Base-by-base conservation (phyloP, 2,888 invertebrate genomes). In the Cylindroiulus punctatus region DNA sequence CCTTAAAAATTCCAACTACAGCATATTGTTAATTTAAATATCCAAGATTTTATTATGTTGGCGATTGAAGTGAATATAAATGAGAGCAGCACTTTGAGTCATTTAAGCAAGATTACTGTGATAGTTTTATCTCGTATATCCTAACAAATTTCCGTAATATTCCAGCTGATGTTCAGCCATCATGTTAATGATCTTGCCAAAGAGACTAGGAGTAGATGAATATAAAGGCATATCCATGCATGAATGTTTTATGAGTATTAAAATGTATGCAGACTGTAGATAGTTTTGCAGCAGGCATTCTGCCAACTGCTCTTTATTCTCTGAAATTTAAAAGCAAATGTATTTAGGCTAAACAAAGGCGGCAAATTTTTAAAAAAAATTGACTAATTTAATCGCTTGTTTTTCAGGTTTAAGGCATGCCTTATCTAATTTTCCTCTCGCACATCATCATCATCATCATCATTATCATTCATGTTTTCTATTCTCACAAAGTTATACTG, bases 91-190 rank as follows among this genome's bases (percentile, higher is more conserved):
- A 8, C 12, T 65, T 26, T 26, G 26, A 65, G 65, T 65, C 26
- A 26, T 12, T 12, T 65, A 65, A 65, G 65, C 65, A 65, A 65
- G 65, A 65, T 65, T 26, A 65, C 65, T 65, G 65, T 65, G 65
- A 65, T 65, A 65, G 65, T 65, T 65, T 65, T 65, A 65, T 65
- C 65, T 65, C 65, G 12, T 65, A 26, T 22, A 26, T 65, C 65
- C 12, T 26, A 65, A 12, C 65, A 12, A 47, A 65, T 65, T 65
- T 12, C 12, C 65, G 22, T 65, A 65, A 65, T 65, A 65, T 65
- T 65, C 65, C 22, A 65, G 65, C 22, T 65, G 65, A 22, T 65
- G 65, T 26, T 65, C 7, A 12, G 26, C 65, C 8, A 26, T 65
- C 65, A 22, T 22, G 26, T 65, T 12, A 65, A 26, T 65, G 65